A percentile compares a stretch with the other conserved stretches of the same genome.
Conservation (phyloP, 2,113 vertebrate genomes). For the Leucosticte australis region DNA sequence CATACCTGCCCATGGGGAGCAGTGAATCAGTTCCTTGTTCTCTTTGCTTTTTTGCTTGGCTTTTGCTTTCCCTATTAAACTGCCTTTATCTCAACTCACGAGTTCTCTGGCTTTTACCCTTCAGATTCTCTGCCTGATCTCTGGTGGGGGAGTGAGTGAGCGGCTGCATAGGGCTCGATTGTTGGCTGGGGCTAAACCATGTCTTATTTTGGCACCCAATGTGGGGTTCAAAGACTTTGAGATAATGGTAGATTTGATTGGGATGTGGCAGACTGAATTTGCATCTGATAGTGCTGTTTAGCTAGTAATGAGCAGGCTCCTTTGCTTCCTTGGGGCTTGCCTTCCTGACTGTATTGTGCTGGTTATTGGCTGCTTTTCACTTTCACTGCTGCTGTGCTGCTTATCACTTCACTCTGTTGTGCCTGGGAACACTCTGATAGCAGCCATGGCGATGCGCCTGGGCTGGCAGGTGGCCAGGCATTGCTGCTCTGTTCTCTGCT, state of each 20-base stretch:
- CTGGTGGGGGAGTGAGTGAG: not conserved
- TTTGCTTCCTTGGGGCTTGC: not conserved
- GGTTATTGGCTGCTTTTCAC: not conserved
- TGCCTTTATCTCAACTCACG: not conserved
- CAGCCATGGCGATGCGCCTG: not conserved
- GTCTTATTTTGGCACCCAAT: not conserved
- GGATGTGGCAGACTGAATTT: not conserved
- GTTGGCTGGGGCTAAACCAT: not conserved
- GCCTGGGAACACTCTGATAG: not conserved
- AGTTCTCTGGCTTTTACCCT: not conserved
- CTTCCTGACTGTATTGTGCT: not conserved
- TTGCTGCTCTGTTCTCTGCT: not conserved
- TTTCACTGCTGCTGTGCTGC: not conserved
- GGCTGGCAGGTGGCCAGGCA: not conserved
- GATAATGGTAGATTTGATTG: not conserved
- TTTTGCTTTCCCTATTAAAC: not conserved
- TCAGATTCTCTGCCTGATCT: not conserved
- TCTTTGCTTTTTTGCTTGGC: not conserved
- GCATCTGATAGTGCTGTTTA: not conserved
- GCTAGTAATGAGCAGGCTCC: not conserved
- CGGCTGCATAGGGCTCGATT: rapidly evolving
- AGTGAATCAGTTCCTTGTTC: not conserved
- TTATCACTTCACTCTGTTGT: not conserved
- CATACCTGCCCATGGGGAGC: not conserved
- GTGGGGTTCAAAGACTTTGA: not conserved